These are phyloP conservation scores for Falcaria lacertinaria DNA, from an alignment of 2,888 invertebrate genomes.

Conservation along the genomic window DNA sequence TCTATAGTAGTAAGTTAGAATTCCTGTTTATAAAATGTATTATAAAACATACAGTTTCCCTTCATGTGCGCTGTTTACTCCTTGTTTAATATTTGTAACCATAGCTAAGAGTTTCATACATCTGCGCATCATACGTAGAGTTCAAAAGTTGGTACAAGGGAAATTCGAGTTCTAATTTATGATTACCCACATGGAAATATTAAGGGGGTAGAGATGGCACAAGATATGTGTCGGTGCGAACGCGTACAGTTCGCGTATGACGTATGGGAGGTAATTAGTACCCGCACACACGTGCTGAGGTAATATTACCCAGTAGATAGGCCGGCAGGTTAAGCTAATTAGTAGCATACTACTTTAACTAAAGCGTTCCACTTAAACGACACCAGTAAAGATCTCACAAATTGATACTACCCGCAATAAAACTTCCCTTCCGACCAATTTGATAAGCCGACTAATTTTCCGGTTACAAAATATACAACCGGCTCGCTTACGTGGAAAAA, in stretches of 20 bases:
- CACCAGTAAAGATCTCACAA: background rate
- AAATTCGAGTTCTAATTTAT: constrained; percentile 60
- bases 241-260: constrained; percentile 47
- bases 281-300: constrained; percentile 21
- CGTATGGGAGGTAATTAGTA: constrained; percentile 58
- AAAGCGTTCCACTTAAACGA: constrained; percentile 2
- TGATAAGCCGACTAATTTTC: background rate
- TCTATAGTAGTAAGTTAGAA: no score
- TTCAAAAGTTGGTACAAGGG: constrained; percentile 54
- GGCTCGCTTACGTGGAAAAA: background rate
- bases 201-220: constrained; percentile 29
- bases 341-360: constrained; percentile 14
- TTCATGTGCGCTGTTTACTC: constrained; percentile 6
- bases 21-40: background rate
- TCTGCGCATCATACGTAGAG: constrained; percentile 41
- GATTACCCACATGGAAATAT: constrained; percentile 47
- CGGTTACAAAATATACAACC: background rate
- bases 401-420: background rate
- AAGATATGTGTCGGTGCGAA: constrained; percentile 35
- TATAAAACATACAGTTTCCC: constrained; percentile 3
- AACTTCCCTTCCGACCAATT: background rate
- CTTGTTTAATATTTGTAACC: background rate
- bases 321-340: constrained; percentile 29
- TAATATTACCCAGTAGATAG: constrained; percentile 13
- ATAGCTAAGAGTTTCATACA: constrained; percentile 25